These are phyloP conservation scores for Lepidurus arcticus DNA, from an alignment of 1,140 invertebrate genomes.

Conservation along the genomic window DNA sequence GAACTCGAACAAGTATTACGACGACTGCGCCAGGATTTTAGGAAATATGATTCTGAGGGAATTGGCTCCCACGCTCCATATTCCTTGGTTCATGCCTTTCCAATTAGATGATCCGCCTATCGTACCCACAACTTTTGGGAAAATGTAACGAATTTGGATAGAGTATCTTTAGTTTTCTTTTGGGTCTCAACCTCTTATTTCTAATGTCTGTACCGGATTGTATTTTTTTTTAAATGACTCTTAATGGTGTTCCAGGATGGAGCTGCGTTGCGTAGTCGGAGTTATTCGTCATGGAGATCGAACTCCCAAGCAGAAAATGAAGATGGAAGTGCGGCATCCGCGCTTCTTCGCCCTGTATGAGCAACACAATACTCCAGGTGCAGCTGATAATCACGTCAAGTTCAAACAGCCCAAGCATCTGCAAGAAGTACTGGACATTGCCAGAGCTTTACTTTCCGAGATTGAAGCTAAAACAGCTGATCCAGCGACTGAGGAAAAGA, in stretches of 20 bases:
- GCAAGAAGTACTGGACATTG: conserved; percentile 94
- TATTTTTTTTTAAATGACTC: not conserved
- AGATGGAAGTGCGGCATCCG: conserved; percentile 97
- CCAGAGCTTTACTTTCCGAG: conserved; percentile 76
- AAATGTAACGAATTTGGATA: conserved; percentile 61
- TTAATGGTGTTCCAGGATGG: conserved; percentile 64
- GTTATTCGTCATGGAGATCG: conserved; percentile 97
- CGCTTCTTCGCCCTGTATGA: conserved; percentile 98
- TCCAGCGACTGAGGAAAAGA: conserved; percentile 92
- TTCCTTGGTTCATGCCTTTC: conserved; percentile 94
- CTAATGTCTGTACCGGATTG: not conserved
- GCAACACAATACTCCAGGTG: conserved; percentile 92
- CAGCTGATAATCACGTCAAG: conserved; percentile 79
- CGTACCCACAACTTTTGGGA: conserved; percentile 97
- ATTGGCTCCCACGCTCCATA: conserved; percentile 87
- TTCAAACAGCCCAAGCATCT: conserved; percentile 95
- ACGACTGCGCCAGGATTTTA: conserved; percentile 97
- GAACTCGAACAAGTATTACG: conserved; percentile 99
- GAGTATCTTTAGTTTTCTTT: not conserved
- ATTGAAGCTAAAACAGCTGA: conserved; percentile 76
- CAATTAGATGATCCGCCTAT: conserved; percentile 97
- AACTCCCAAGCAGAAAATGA: conserved; percentile 99
- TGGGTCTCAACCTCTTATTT: not conserved
- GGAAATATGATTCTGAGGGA: conserved; percentile 90
- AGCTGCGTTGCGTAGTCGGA: conserved; percentile 94